Evolutionary conservation across 1,140 invertebrate species (phyloP), one percentile per base, ranked within the genome.

Genomic region (Drosophila ohnishii): DNA sequence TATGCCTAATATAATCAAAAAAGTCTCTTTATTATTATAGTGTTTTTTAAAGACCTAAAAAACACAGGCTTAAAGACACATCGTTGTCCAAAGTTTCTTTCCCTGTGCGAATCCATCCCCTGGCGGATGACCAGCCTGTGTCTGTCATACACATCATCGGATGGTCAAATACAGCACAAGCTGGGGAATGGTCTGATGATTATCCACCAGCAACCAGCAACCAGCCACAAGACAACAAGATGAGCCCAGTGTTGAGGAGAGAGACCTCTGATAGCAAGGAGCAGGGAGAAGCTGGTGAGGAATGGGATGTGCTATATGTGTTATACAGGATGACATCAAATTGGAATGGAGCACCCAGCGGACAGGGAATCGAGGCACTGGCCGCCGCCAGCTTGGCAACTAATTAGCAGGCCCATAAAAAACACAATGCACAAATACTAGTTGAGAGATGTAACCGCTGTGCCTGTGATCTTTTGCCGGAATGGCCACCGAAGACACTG

Each of bases 401-500:
- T 62, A 84, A 84, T 84, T 84, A 84, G 81, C 80, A 85, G 80
- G 30, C 14, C 59, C 66, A 85, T 84, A 80, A 84, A 84, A 79
- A 85, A 79, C 44, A 56, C 57, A 72, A 65, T 65, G 57, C 56
- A 40, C 69, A 78, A 75, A 83, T 63, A 67, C 59, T 71, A 56
- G 71, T 62, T 63, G 44, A 19, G 60, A 71, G 5, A 11, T 56
- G 37, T 34, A 51, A 39, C 9, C 25, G 51, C 25, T 56, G 37
- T n/a, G 65, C 44, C 62, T 67, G 61, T 84, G 80, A 83, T 83
- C 71, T 84, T 48, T 81, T 47, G 45, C 30, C 76, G 76, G 75
- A 22, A 28, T 28, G 25, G 13, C 57, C 60, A 65, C 40, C 25
- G 40, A 22, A 45, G 42, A 30, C 9, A 62, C 22, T 8, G 2